Base-by-base conservation (phyloP, 2,797 vertebrate genomes). In the Cottoperca gobio region DNA sequence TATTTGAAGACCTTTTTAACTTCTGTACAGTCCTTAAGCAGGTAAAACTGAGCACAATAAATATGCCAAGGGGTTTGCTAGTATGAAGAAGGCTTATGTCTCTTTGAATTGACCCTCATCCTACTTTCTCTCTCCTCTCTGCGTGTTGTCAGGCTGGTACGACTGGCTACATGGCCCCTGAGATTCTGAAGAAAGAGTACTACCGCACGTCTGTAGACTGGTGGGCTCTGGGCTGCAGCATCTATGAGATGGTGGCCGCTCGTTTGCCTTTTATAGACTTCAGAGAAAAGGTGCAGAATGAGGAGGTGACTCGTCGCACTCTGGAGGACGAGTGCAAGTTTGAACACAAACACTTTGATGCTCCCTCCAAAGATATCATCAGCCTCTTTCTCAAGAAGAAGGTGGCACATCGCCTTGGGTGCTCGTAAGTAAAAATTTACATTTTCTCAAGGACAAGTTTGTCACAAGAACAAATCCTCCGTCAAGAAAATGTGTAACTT, bases 221-320 rank as follows among this genome's bases (percentile, higher is more conserved):
- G 97, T 98, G 97, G 94, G 93, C 96, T 7, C 92, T 97, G 91
- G 97, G 97, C 26, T 98, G 96, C 87, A 96, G 95, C 75, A 94
- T 98, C 81, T 98, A 97, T 52, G 97, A 99, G 91, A 98, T 98
- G 96, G 84, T 98, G 76, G 95, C 96, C 2, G 97, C 94, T 45
- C 91, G 96, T 76, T 93, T 97, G 52, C 97, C 97, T 3, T 99
- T 97, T 73, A 97, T 93, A 91, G 94, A 96, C 91, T 95, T 85
- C 90, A 97, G 95, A 87, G 97, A 97, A 70, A 98, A 97, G 84
- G 88, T 96, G 46, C 91, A 81, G 61, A 97, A 94, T 57, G 95
- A 96, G n/a, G 96, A 97, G 79, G 91, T 98, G 84, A 94, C 85
- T 55, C 95, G 95, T 50, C 96, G 95, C 87, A 97, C 95, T 65